Percentiles rank a stretch among this genome's conserved stretches.
phyloP scores from a whole-genome alignment of 2,797 vertebrate species.

The Coranthus polyacanthus region DNA sequence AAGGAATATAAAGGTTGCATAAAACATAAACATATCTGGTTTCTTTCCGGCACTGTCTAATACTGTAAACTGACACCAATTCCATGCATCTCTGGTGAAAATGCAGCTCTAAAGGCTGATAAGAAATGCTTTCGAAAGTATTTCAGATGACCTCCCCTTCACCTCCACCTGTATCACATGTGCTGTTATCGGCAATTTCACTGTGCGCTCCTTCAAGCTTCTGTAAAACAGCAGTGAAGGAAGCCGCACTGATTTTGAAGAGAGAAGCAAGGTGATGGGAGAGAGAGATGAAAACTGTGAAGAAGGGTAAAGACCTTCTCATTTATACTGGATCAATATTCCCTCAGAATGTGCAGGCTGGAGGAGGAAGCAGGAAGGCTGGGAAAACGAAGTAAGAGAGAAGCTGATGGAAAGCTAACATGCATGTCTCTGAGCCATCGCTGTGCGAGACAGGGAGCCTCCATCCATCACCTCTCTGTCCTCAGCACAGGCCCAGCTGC shows the following conservation, averaged over 20 bases:
- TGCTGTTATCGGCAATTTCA: constrained; percentile 3
- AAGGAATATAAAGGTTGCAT: neutral
- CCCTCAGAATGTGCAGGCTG: constrained; percentile 23
- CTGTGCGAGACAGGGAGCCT: constrained; percentile 42
- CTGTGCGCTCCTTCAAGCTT: constrained; percentile 2
- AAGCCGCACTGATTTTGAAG: constrained; percentile 12
- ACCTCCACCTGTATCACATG: constrained; percentile 13
- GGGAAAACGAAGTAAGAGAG: constrained; percentile 28
- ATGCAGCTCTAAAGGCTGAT: constrained; percentile 9
- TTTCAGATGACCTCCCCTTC: constrained; percentile 18
- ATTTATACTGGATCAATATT: constrained; percentile 58
- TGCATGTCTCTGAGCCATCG: constrained; percentile 53
- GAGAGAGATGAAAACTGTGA: constrained; percentile 3
- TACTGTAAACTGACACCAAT: neutral
- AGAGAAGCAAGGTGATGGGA: constrained; percentile 22
- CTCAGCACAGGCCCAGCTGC: constrained; percentile 24
- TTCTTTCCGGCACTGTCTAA: neutral
- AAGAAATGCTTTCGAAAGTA: constrained; percentile 45
- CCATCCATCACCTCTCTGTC: constrained; percentile 53
- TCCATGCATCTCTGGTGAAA: neutral
- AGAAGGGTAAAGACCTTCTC: constrained; percentile 24
- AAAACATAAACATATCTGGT: neutral
- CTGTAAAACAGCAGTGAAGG: constrained; percentile 15
- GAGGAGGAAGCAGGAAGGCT: constrained; percentile 25
- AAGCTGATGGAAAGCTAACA: constrained; percentile 42